A percentile compares a stretch with the other conserved stretches of the same genome.
phyloP scores from a whole-genome alignment of 2,797 vertebrate genomes.

The Tarsius wallacei region DNA sequence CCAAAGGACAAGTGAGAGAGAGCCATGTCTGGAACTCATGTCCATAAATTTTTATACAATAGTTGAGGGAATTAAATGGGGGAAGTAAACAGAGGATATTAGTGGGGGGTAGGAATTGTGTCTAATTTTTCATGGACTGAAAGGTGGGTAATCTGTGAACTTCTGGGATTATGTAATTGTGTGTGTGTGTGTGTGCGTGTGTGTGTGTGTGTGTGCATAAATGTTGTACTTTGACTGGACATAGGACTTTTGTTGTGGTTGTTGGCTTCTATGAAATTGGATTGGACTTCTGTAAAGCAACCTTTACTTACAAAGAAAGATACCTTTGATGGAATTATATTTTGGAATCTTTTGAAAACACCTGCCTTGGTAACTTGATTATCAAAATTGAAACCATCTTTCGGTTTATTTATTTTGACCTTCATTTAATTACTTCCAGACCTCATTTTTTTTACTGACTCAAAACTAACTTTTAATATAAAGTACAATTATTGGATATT shows the following conservation, averaged over 20 bases:
- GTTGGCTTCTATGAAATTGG: neutral
- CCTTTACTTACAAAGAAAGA: neutral
- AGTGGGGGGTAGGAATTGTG: neutral
- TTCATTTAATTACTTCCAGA: slow-evolving; percentile 62
- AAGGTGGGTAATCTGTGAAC: neutral
- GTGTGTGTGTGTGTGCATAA: neutral
- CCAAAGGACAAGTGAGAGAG: neutral
- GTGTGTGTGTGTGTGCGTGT: neutral
- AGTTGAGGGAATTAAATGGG: neutral
- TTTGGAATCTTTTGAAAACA: slow-evolving; percentile 62
- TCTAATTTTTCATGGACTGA: slow-evolving; percentile 36
- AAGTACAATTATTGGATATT: neutral
- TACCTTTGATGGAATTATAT: slow-evolving; percentile 33
- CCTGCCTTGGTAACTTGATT: slow-evolving; percentile 52
- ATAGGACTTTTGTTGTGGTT: slow-evolving; percentile 26
- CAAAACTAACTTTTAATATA: slow-evolving; percentile 64
- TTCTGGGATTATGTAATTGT: neutral
- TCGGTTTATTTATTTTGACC: slow-evolving; percentile 60
- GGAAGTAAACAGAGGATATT: neutral
- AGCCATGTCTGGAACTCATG: neutral
- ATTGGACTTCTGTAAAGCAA: neutral
- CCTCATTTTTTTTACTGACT: slow-evolving; percentile 8
- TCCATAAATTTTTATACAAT: neutral
- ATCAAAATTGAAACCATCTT: slow-evolving; percentile 6
- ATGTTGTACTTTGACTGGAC: neutral